These are phyloP conservation scores for Dicyrtomina minuta DNA, from an alignment of 2,888 invertebrate species.

Conservation along the genomic window DNA sequence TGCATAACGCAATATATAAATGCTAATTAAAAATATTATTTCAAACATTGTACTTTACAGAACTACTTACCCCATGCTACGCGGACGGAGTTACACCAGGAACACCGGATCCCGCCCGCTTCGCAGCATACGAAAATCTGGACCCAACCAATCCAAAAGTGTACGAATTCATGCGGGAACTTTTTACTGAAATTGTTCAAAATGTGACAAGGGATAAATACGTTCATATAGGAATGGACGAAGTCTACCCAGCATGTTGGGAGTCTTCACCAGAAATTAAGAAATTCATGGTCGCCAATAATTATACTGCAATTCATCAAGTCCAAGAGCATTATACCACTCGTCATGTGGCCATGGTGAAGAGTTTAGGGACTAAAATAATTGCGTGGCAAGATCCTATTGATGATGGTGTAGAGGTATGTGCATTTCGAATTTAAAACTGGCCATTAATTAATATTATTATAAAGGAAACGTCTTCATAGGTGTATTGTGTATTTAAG, in stretches of 20 bases:
- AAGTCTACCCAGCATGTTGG: slow-evolving; percentile 56
- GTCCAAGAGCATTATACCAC: slow-evolving; percentile 68
- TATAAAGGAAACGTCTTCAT: too few species aligned
- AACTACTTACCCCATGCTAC: slow-evolving; percentile 75
- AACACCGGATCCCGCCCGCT: slow-evolving; percentile 2
- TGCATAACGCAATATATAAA: too few species aligned
- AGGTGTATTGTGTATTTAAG: too few species aligned
- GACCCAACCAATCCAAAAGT: slow-evolving; percentile 71
- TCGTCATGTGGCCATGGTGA: slow-evolving; percentile 62
- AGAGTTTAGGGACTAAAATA: slow-evolving; percentile 60
- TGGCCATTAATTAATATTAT: too few species aligned
- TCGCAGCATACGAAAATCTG: slow-evolving; percentile 73
- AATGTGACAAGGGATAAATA: slow-evolving; percentile 73
- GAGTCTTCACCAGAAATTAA: too few species aligned
- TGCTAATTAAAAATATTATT: too few species aligned
- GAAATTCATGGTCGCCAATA: slow-evolving; percentile 63
- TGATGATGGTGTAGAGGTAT: slow-evolving; percentile 66
- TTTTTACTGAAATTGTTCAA: slow-evolving; percentile 69
- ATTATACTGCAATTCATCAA: slow-evolving; percentile 62
- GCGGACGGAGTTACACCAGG: slow-evolving; percentile 57
- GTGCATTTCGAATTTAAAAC: too few species aligned
- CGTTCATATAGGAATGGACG: slow-evolving; percentile 91
- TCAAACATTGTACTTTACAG: slow-evolving; percentile 58
- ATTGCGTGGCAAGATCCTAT: slow-evolving; percentile 88
- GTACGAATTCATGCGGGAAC: slow-evolving; percentile 67